These are phyloP conservation scores for Gambelia wislizenii DNA, from an alignment of 2,797 vertebrate species.

Conservation along the genomic window DNA sequence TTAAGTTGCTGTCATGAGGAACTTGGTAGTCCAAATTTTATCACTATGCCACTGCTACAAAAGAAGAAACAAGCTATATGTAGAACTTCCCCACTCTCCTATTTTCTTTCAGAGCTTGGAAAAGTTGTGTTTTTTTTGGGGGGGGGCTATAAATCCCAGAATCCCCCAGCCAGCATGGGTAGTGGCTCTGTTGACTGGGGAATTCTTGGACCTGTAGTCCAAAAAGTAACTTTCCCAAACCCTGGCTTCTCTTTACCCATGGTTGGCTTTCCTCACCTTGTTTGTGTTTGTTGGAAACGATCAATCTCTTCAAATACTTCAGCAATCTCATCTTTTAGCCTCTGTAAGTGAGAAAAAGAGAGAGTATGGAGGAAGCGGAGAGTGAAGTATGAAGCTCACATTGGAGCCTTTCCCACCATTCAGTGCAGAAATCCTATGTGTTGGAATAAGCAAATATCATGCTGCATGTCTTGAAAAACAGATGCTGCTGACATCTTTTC, in stretches of 20 bases:
- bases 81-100: not conserved
- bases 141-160: not conserved
- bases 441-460: not conserved
- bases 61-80: not conserved
- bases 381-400: not conserved
- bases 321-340: slow-evolving; percentile 79
- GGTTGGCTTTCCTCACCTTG: slow-evolving; percentile 64
- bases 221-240: not conserved
- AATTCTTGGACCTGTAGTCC: not conserved
- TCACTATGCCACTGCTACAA: no score
- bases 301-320: slow-evolving; percentile 80
- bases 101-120: no score
- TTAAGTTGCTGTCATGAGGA: no score
- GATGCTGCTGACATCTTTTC: not conserved
- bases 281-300: slow-evolving; percentile 72
- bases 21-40: no score
- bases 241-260: not conserved
- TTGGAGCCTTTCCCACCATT: not conserved
- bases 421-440: not conserved
- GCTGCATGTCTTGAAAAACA: slow-evolving; percentile 6
- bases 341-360: slow-evolving; percentile 64
- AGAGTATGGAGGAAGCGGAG: not conserved
- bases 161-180: not conserved
- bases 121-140: not conserved
- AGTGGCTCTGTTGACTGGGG: no score